phyloP scores from a whole-genome alignment of 2,797 vertebrate genomes.

The Protonibea diacanthus region DNA sequence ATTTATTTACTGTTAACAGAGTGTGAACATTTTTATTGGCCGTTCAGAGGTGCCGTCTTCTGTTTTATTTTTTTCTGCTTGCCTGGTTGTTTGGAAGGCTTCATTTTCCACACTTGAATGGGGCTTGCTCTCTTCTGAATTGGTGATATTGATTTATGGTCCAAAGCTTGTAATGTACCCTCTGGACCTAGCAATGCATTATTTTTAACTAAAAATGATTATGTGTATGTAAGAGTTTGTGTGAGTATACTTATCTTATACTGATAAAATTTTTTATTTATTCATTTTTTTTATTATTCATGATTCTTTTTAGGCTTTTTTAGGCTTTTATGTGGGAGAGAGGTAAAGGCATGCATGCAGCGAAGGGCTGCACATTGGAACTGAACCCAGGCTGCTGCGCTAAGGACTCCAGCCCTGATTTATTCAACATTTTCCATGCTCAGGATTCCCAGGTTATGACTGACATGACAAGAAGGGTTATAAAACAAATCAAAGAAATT shows the following conservation, averaged over 20 bases:
- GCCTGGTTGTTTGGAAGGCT: background rate
- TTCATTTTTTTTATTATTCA: background rate
- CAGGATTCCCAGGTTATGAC: background rate
- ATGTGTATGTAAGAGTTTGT: background rate
- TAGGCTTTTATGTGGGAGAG: too few species aligned
- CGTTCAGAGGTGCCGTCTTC: background rate
- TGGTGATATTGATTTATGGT: background rate
- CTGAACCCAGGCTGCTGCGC: too few species aligned
- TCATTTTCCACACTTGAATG: background rate
- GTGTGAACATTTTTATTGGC: background rate
- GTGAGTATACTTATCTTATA: background rate
- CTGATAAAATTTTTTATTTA: constrained; percentile 14
- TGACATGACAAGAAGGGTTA: background rate
- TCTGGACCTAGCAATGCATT: background rate
- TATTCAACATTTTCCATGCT: background rate
- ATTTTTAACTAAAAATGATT: background rate
- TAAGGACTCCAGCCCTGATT: background rate
- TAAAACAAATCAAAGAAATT: background rate
- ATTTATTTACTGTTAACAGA: background rate
- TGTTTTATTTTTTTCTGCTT: background rate
- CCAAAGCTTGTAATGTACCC: background rate
- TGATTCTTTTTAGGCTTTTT: too few species aligned
- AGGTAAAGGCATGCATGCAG: too few species aligned
- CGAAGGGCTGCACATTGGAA: too few species aligned
- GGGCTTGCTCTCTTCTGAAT: background rate